Evolutionary conservation across 2,113 vertebrate species (phyloP).

Genomic region (Tonatia bakeri): DNA sequence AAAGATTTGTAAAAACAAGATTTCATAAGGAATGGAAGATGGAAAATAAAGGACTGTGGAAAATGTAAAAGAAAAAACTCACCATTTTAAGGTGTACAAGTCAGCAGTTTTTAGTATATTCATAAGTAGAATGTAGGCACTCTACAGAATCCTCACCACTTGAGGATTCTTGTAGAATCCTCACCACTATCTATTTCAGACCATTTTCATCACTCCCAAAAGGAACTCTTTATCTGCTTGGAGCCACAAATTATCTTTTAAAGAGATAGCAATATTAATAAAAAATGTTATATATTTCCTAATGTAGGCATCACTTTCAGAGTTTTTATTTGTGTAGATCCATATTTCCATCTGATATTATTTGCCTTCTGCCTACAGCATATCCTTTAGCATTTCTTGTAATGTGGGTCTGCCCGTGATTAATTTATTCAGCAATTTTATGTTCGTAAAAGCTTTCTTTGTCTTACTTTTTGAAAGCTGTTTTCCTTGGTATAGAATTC

Average conservation of each 20-base stretch:
- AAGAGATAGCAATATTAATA: neutral
- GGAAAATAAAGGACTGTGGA: neutral
- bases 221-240: neutral
- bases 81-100: neutral
- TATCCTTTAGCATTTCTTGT: neutral
- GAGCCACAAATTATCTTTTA: neutral
- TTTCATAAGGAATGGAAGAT: neutral
- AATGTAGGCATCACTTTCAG: neutral
- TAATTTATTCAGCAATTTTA: neutral
- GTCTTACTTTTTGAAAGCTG: neutral
- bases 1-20: neutral
- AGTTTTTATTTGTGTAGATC: neutral
- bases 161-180: neutral
- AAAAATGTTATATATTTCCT: neutral
- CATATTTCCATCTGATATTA: neutral
- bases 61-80: too few relatives aligned
- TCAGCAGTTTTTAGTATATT: neutral
- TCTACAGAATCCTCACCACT: too few relatives aligned
- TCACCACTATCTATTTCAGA: neutral
- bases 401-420: neutral
- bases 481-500: neutral
- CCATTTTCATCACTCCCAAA: neutral
- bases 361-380: neutral
- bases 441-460: neutral
- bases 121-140: too few relatives aligned